Base-by-base conservation (phyloP, 2,888 invertebrate genomes). In the Blera fallax region DNA sequence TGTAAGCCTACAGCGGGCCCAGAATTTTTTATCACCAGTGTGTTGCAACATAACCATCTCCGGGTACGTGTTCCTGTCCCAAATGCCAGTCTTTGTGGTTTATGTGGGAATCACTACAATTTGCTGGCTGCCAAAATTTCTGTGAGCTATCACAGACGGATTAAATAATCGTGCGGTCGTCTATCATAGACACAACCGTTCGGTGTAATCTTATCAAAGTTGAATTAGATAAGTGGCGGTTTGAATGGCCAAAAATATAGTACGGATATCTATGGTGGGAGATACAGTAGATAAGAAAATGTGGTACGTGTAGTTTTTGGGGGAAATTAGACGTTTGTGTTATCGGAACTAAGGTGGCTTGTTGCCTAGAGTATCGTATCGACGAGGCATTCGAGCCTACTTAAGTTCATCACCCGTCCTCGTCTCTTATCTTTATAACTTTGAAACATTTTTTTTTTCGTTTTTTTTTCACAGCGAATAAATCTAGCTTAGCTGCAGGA, bases 301-400 rank as follows among this genome's bases (percentile, higher is more conserved):
- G 18, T 21, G n/a, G n/a, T 11, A 32, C 7, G 6, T 24, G 34
- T 37, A 24, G 16, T 29, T 81, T 80, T 76, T 85, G 56, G 50
- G 29, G 18, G 14, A 52, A 73, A 52, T 69, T 82, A 29, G 72
- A 32, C 37, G 40, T 10, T 10, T n/a, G 14, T 43, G 37, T 82
- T 87, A 87, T 87, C 87, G 64, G 87, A 87, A 87, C 87, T 87
- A 87, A 87, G 87, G 70, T 87, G 87, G 87, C 87, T 87, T 82
- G 87, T 77, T 87, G 73, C 78, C 87, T 81, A 81, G 82, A 45
- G 64, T 78, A 62, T 56, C 18, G 64, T 45, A 18, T 14, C 14
- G 40, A 14, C 14, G 29, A 69, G 87, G 87, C 78, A 87, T 87
- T 87, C 87, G 87, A 87, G 87, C 87, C 87, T 82, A 87, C 87